These are phyloP conservation scores for Agrenia bidenticulata DNA, from an alignment of 2,888 invertebrate genomes.

Conservation along the genomic window DNA sequence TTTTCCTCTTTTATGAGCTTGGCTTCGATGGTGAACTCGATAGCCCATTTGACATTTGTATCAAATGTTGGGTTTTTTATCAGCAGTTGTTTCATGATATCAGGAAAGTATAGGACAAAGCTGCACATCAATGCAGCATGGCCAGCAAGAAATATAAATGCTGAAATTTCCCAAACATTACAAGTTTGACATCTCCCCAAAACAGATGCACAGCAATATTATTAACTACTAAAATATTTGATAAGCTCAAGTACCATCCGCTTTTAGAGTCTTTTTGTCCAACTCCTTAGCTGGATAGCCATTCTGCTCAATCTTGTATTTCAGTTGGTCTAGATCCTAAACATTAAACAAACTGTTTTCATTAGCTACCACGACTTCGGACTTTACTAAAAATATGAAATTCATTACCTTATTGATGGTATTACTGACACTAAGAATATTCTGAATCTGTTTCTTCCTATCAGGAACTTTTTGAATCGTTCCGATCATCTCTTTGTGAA, in stretches of 20 bases:
- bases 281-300: slow-evolving; percentile 16
- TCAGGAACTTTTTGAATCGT: slow-evolving; percentile 42
- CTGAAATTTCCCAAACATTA: slow-evolving; percentile 24
- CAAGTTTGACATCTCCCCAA: not conserved
- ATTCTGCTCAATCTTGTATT: slow-evolving; percentile 27
- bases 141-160: slow-evolving; percentile 43
- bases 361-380: not conserved
- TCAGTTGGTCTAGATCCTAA: slow-evolving; percentile 32
- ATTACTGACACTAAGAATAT: slow-evolving; percentile 46
- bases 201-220: too few species aligned
- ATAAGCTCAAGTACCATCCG: slow-evolving; percentile 29
- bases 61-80: slow-evolving; percentile 44
- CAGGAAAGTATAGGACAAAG: slow-evolving; percentile 46
- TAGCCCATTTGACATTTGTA: slow-evolving; percentile 41
- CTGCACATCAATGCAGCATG: slow-evolving; percentile 44
- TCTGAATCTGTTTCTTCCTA: slow-evolving; percentile 41
- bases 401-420: slow-evolving; percentile 42
- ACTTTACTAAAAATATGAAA: not conserved
- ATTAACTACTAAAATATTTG: not conserved
- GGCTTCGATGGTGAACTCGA: slow-evolving; percentile 36
- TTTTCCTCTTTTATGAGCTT: slow-evolving; percentile 41
- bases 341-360: not conserved
- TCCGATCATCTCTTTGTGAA: slow-evolving; percentile 49
- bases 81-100: slow-evolving; percentile 39
- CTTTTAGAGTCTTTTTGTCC: slow-evolving; percentile 32